Base-by-base conservation (phyloP, 2,888 invertebrate species). In the Drosophila lacicola region DNA sequence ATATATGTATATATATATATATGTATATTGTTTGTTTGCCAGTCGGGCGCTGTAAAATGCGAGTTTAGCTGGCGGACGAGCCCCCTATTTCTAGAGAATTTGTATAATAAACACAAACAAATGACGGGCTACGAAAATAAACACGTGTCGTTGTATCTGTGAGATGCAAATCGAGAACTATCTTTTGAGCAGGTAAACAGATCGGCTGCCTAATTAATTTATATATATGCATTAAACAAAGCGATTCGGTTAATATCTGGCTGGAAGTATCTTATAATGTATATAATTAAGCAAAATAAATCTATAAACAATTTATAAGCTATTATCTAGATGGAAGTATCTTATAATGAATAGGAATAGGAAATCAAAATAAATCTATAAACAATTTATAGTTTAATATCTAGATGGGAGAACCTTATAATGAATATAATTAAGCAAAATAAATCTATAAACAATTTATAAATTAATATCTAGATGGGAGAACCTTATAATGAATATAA, bases 61-160 rank as follows among this genome's bases (percentile, higher is more conserved):
- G 39, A 39, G 67, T 45, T 53, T 39, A 36, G 51, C 66, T 29
- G 41, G 6, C n/a, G 11, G 71, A 72, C 71, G 75, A 72, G 71
- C 71, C 71, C 75, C 25, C 44, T 41, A 25, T 36, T 70, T 39
- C n/a, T 17, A 29, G 8, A 9, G 36, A 21, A 39, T 37, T 54
- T 65, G 46, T 51, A 42, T 60, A 46, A 34, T 60, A 55, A 68
- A 11, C 56, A 49, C 47, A 66, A 49, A 67, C 21, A 44, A 66
- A 42, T 47, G 47, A 34, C 46, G n/a, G n/a, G 37, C 42, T 17
- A 68, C 51, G 36, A 36, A 44, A 42, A 21, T 29, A 6, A 41
- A 21, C 42, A 65, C 33, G 29, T 56, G 4, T 21, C 4, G 19
- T 1, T 53, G 45, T 65, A 53, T 36, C 25, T 54, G 13, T 25